These are phyloP conservation scores for Anabacerthia variegaticeps DNA, from an alignment of 2,797 vertebrate genomes.

Conservation along the genomic window DNA sequence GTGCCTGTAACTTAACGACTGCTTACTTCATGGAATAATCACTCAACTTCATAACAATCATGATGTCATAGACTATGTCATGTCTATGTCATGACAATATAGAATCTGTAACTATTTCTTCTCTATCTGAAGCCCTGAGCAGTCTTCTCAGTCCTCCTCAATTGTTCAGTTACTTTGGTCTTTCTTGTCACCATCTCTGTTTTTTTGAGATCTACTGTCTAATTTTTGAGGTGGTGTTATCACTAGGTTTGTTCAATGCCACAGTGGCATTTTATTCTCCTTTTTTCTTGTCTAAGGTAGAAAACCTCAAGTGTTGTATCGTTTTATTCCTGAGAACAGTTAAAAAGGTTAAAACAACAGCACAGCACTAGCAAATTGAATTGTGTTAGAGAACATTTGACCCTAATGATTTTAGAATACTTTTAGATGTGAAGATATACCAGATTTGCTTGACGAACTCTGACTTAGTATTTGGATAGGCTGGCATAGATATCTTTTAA, in stretches of 20 bases:
- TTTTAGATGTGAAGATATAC: not conserved
- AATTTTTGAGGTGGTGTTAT: not conserved
- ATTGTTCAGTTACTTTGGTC: not conserved
- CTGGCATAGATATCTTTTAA: not conserved
- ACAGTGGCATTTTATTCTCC: not conserved
- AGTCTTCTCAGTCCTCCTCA: not conserved
- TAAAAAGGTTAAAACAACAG: not conserved
- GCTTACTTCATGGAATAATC: not conserved
- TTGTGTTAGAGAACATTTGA: not conserved
- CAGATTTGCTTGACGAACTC: not conserved
- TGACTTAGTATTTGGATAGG: not conserved
- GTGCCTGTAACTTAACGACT: not conserved
- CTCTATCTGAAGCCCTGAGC: not conserved
- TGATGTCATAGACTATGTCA: not conserved
- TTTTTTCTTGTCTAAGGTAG: not conserved
- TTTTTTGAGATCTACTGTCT: not conserved
- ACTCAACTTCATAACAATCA: not conserved
- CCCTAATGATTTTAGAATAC: not conserved
- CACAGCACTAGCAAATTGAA: not conserved
- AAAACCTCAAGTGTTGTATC: not conserved
- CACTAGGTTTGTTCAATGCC: not conserved
- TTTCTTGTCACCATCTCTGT: not conserved
- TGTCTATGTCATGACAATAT: not conserved
- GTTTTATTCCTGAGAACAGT: not conserved
- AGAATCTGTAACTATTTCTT: not conserved